Evolutionary conservation across 2,797 vertebrate species (phyloP).

Genomic region (Sylvilagus floridanus): DNA sequence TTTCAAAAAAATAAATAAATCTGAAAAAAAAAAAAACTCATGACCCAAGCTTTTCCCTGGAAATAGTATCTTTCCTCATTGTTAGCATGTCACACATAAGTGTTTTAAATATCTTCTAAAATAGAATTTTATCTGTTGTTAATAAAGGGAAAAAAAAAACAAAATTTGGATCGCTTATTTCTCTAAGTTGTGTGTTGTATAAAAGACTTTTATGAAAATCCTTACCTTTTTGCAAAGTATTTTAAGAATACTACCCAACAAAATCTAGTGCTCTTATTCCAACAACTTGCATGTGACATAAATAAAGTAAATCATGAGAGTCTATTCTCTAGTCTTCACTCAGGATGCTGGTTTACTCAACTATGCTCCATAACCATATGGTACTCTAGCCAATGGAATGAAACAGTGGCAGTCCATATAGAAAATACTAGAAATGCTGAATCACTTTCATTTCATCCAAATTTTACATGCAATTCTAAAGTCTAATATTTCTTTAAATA

Average conservation of each 20-base stretch:
- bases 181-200: neutral
- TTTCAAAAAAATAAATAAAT: too few relatives aligned
- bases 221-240: neutral
- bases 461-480: neutral
- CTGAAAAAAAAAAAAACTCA: too few relatives aligned
- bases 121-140: neutral
- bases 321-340: too few relatives aligned
- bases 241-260: neutral
- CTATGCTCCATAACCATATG: neutral
- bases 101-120: neutral
- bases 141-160: neutral
- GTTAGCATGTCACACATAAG: neutral
- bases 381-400: neutral
- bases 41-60: neutral
- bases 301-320: neutral
- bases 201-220: neutral
- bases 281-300: neutral
- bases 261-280: neutral
- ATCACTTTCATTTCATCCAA: slow-evolving; percentile 17
- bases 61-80: neutral
- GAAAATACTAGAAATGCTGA: neutral
- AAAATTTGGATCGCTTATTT: neutral
- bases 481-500: neutral
- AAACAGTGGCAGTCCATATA: neutral
- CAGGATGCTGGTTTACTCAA: neutral